phyloP scores from a whole-genome alignment of 2,113 vertebrate species.

The Sander vitreus region DNA sequence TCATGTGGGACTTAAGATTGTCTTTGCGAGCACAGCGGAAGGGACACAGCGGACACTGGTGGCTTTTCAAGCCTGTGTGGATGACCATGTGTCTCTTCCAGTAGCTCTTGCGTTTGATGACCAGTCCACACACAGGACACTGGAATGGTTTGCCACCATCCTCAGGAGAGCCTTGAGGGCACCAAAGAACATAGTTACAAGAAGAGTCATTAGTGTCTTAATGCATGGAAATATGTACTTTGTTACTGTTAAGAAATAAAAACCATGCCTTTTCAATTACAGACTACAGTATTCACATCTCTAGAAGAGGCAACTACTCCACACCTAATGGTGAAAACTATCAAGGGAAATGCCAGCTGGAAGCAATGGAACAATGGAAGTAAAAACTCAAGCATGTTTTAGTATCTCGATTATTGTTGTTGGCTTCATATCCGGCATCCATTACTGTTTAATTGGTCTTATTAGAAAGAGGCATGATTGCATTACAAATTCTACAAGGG shows the following conservation, averaged over 20 bases:
- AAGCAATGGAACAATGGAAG: conserved; percentile 73
- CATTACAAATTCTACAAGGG: conserved; percentile 86
- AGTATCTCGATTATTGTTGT: conserved; percentile 86
- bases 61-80: conserved; percentile 98
- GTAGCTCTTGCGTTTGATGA: conserved; percentile 99
- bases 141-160: conserved; percentile 98
- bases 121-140: conserved; percentile 97
- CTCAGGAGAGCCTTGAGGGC: conserved; percentile 91
- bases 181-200: conserved; percentile 45
- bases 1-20: conserved; percentile 99
- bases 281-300: conserved; percentile 24
- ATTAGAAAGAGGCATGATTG: conserved; percentile 88
- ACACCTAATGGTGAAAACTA: conserved; percentile 65
- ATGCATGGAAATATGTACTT: conserved; percentile 3
- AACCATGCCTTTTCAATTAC: conserved; percentile 17
- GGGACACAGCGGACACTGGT: conserved; percentile 98
- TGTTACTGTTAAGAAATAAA: conserved; percentile 29
- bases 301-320: conserved; percentile 39
- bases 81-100: conserved; percentile 99
- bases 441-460: conserved; percentile 87
- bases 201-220: not conserved
- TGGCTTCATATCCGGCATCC: conserved; percentile 85
- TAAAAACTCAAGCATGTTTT: conserved; percentile 80
- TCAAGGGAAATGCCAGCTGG: conserved; percentile 69
- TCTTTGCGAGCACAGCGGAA: conserved; percentile 99